Conservation (phyloP, 2,797 vertebrate species). For the Neomorphus geoffroyi region DNA sequence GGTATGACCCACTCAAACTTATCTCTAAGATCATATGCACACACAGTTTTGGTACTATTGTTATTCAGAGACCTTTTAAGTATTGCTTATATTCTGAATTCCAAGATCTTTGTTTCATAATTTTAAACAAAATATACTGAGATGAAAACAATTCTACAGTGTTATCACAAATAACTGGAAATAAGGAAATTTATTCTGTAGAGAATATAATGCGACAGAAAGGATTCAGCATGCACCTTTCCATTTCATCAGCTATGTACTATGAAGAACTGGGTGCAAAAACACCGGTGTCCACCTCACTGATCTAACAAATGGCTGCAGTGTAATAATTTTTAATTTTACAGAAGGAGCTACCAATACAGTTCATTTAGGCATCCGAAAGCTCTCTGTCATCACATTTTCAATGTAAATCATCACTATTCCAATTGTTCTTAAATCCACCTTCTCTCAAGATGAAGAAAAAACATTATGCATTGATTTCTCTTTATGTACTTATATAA, state of each 20-base stretch:
- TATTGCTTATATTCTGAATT: background rate
- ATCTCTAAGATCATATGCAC: background rate
- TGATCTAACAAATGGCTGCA: background rate
- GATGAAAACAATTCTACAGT: background rate
- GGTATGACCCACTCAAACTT: background rate
- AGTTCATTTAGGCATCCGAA: background rate
- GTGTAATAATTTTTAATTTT: background rate
- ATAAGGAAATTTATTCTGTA: background rate
- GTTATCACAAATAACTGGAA: background rate
- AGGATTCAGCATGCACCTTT: background rate
- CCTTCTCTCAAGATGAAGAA: background rate
- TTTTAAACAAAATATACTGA: background rate
- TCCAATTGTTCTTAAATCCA: background rate
- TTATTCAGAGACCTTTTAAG: background rate
- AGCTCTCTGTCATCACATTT: background rate
- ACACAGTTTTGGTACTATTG: background rate
- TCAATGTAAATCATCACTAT: background rate
- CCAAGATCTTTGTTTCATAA: background rate
- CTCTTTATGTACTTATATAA: background rate
- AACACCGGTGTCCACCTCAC: background rate
- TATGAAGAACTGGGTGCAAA: background rate
- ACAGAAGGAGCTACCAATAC: background rate
- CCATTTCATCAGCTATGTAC: background rate
- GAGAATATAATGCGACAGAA: background rate
- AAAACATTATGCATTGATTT: background rate